Conservation (phyloP, 2,888 invertebrate genomes). For the Brachyptera putata region DNA sequence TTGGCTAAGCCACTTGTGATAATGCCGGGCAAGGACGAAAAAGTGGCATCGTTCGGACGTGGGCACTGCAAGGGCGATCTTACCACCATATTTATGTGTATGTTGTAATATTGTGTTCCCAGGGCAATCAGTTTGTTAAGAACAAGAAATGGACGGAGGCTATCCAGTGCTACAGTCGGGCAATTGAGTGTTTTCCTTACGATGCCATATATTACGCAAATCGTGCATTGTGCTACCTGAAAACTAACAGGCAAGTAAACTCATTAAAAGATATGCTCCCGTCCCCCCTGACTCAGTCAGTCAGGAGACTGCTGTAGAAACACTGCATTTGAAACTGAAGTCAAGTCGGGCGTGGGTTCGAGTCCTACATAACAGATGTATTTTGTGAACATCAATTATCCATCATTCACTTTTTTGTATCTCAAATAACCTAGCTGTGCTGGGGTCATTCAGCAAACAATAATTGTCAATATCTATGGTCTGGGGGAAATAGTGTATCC, state of each 20-base stretch:
- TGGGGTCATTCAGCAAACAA: too few relatives aligned
- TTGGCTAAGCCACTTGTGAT: too few relatives aligned
- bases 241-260: constrained; percentile 64
- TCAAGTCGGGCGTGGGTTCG: constrained; percentile 75
- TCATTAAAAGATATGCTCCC: constrained; percentile 5
- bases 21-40: too few relatives aligned
- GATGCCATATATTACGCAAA: constrained; percentile 83
- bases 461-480: too few relatives aligned
- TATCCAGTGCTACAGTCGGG: constrained; percentile 78
- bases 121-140: constrained; percentile 80
- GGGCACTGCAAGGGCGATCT: too few relatives aligned
- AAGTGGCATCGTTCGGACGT: too few relatives aligned
- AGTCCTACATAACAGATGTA: constrained; percentile 70
- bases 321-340: constrained; percentile 50
- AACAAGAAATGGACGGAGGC: constrained; percentile 79
- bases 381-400: too few relatives aligned
- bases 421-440: too few relatives aligned
- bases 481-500: too few relatives aligned
- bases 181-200: constrained; percentile 74
- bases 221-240: constrained; percentile 80
- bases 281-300: background rate
- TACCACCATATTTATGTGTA: too few relatives aligned
- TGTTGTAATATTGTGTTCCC: constrained; percentile 28
- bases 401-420: too few relatives aligned
- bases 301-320: background rate